These are phyloP conservation scores for Yasuhikotakia modesta DNA, from an alignment of 2,797 vertebrate genomes.

Conservation along the genomic window DNA sequence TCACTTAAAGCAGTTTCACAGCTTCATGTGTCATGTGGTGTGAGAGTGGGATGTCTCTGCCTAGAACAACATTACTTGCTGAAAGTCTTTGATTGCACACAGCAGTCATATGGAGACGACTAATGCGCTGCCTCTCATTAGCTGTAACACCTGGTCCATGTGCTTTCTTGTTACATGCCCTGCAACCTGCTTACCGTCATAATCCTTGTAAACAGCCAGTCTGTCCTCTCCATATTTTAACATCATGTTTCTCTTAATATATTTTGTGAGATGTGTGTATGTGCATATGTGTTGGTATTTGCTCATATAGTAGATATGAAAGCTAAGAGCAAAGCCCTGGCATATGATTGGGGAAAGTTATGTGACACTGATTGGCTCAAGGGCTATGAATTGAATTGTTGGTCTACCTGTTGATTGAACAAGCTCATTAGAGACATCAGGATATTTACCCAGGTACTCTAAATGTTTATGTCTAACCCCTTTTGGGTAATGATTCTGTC, in stretches of 20 bases:
- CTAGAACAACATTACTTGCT: too few relatives aligned
- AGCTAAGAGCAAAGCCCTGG: slow-evolving; percentile 30
- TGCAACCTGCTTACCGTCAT: not conserved
- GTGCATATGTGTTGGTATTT: not conserved
- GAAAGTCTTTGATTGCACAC: slow-evolving; percentile 41
- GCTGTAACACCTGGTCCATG: slow-evolving; percentile 1
- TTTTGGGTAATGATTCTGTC: not conserved
- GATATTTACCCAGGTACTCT: slow-evolving; percentile 9
- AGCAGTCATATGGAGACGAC: slow-evolving; percentile 30
- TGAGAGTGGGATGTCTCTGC: slow-evolving; percentile 4
- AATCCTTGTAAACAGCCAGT: slow-evolving; percentile 26
- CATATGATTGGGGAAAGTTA: slow-evolving; percentile 33
- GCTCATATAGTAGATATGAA: slow-evolving; percentile 15
- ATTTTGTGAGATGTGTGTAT: not conserved
- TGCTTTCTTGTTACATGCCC: slow-evolving; percentile 24
- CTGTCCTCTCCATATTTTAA: slow-evolving; percentile 11
- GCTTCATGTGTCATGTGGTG: slow-evolving; percentile 6
- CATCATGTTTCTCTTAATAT: not conserved
- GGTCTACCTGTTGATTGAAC: slow-evolving; percentile 46
- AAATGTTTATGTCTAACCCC: slow-evolving; percentile 11
- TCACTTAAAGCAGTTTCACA: too few relatives aligned
- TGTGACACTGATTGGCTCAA: slow-evolving; percentile 42
- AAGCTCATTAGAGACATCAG: slow-evolving; percentile 39
- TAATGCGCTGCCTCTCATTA: slow-evolving; percentile 48
- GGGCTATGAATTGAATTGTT: slow-evolving; percentile 30